A percentile compares a stretch with the other conserved stretches of the same genome.
Conservation (phyloP, 2,113 vertebrate genomes). For the Pollachius pollachius region DNA sequence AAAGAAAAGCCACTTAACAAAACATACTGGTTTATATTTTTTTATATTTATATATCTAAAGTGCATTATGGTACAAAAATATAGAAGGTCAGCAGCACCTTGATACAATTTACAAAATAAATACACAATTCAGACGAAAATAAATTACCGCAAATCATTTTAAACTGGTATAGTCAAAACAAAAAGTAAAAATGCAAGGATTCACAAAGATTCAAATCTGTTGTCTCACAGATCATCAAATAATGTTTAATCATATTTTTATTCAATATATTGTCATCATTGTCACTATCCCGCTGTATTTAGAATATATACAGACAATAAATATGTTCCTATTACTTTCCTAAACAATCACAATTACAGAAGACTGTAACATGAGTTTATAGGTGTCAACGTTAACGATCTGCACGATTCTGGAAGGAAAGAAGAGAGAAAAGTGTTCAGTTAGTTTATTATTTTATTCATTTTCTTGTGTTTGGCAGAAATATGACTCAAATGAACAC, state of each 20-base stretch:
- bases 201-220: slow-evolving; percentile 72
- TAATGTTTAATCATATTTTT: slow-evolving; percentile 36
- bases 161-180: slow-evolving; percentile 51
- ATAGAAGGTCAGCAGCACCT: slow-evolving; percentile 96
- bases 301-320: slow-evolving; percentile 80
- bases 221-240: slow-evolving; percentile 55
- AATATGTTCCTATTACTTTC: slow-evolving; percentile 75
- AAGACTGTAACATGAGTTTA: slow-evolving; percentile 53
- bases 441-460: neutral
- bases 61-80: slow-evolving; percentile 98
- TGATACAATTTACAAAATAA: slow-evolving; percentile 96
- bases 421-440: neutral
- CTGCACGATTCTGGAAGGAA: slow-evolving; percentile 62
- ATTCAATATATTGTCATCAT: slow-evolving; percentile 41
- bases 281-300: slow-evolving; percentile 61
- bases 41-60: slow-evolving; percentile 97
- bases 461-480: neutral
- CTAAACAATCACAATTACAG: slow-evolving; percentile 65
- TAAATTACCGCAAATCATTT: slow-evolving; percentile 82
- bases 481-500: neutral
- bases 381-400: slow-evolving; percentile 55
- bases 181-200: slow-evolving; percentile 62
- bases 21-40: slow-evolving; percentile 71
- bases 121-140: slow-evolving; percentile 92
- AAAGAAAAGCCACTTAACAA: slow-evolving; percentile 35